Base-by-base conservation (phyloP, 2,113 vertebrate genomes). In the Labeo catla region DNA sequence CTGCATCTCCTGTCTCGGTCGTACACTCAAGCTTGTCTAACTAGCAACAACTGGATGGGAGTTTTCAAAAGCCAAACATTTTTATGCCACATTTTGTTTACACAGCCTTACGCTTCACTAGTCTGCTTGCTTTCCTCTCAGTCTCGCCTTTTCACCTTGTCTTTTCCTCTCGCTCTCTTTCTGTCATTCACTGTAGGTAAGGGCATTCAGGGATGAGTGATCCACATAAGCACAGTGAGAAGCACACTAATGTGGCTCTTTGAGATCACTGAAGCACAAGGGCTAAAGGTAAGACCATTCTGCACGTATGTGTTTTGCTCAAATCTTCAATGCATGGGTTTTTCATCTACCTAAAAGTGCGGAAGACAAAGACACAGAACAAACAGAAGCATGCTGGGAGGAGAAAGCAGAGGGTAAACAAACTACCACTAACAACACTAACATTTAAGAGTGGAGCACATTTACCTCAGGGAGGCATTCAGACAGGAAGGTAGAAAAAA, bases 131-230 rank as follows among this genome's bases (percentile, higher is more conserved):
- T 12, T 66, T 0, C 0, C 39, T 79, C 61, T 81, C 10, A 2
- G 19, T n/a, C 74, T 66, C 6, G 12, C 43, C 16, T 34, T 16
- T 19, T 70, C 50, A 39, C 43, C 49, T 59, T 49, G 43, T 36
- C 66, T 49, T 61, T 86, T 34, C 21, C 86, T 89, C 87, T 91
- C 85, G 86, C 86, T 73, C 88, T 16, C 59, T 23, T 11, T 65
- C 36, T 73, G 50, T 19, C 81, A 13, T 54, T 19, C 21, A 21
- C 63, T 52, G 23, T 3, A 68, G 77, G 52, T 23, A 61, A 79
- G 36, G 54, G 50, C 28, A 36, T 39, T 78, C 50, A 49, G 72
- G 45, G 45, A n/a, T 49, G 45, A 76, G 45, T 49, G 72, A 78
- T 45, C 36, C 54, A 80, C 54, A 80, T 63, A 23, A 45, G 10